Evolutionary conservation across 2,888 invertebrate species (phyloP), one percentile per base, ranked within the genome.

Genomic region (Orchesella flavescens): DNA sequence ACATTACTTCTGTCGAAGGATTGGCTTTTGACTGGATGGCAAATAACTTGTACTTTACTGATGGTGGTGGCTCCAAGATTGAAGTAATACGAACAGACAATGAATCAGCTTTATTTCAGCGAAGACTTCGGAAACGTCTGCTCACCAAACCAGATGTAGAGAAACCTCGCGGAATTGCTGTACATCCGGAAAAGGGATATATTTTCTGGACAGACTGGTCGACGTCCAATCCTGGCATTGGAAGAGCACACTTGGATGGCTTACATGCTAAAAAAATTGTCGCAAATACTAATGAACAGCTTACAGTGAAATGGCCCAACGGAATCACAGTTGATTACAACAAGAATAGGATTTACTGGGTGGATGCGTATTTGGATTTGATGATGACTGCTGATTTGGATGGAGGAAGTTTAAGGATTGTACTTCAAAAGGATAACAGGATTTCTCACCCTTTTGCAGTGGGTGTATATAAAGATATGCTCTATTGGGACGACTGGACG

Each of bases 401-500:
- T 87, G 96, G 96, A 0, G 91, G 91, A 57, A 89, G 91, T 80
- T 93, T 95, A 88, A 93, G 92, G 85, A 93, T 93, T 88, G 93
- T 96, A 9, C 90, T 94, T 13, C 91, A 92, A 84, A 92, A 93
- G 79, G 93, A 93, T 79, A 90, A 89, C 83, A 87, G 21, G 46
- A 75, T 88, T 5, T 71, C 94, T 0, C 96, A 96, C 92, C 96
- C 96, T 5, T 97, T 96, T 89, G 94, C 96, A 0, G 94, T 97
- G 0, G 95, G 94, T 0, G 94, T 97, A 0, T 94, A 95, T 89
- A 97, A 97, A 90, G 94, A 95, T 89, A 92, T 93, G 87, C 93
- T 97, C 92, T 96, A 94, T 89, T 97, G 96, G 96, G 95, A 96
- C 89, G 97, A 97, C 89, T 96, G 95, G 96, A 94, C 94, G 88